phyloP scores from a whole-genome alignment of 64 coral and sea anemone species.

The Hydrozoanthus tunicans region DNA sequence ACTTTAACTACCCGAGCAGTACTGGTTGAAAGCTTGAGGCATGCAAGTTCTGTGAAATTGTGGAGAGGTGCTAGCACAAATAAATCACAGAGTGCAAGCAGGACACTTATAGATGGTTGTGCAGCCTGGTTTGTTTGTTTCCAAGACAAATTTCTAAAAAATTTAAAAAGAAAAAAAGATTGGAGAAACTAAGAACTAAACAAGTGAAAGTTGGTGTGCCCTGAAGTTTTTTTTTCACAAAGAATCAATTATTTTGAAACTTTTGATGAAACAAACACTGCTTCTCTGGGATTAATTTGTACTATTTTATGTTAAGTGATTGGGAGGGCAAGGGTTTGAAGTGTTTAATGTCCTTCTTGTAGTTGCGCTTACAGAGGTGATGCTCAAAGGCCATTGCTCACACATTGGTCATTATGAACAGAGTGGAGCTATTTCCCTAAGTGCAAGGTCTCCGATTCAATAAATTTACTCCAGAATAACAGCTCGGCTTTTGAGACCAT shows the following conservation, averaged over 20 bases:
- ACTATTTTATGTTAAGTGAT: conserved; percentile 22
- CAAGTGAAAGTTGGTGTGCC: not conserved
- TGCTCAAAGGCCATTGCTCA: conserved; percentile 99
- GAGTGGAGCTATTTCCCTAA: conserved; percentile 67
- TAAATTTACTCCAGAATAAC: conserved; percentile 51
- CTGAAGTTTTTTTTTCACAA: not conserved
- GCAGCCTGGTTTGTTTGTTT: not conserved
- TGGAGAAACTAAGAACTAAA: not conserved
- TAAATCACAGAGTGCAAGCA: conserved; percentile 33
- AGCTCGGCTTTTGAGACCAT: conserved; percentile 45
- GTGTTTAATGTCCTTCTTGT: conserved; percentile 96
- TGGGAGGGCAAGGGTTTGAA: conserved; percentile 67
- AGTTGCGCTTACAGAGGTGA: conserved; percentile 99
- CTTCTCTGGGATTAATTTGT: conserved; percentile 48
- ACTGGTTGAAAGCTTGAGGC: conserved; percentile 50
- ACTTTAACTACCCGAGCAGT: conserved; percentile 23
- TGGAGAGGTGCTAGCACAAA: conserved; percentile 7
- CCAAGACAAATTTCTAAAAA: not conserved
- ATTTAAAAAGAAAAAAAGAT: not conserved
- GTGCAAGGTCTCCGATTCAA: conserved; percentile 60
- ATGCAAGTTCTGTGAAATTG: conserved; percentile 30
- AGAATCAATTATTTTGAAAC: not conserved
- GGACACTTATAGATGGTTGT: not conserved
- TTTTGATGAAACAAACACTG: not conserved
- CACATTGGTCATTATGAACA: conserved; percentile 79